phyloP scores from a whole-genome alignment of 1,140 invertebrate genomes.

The Drosophila subobscura region DNA sequence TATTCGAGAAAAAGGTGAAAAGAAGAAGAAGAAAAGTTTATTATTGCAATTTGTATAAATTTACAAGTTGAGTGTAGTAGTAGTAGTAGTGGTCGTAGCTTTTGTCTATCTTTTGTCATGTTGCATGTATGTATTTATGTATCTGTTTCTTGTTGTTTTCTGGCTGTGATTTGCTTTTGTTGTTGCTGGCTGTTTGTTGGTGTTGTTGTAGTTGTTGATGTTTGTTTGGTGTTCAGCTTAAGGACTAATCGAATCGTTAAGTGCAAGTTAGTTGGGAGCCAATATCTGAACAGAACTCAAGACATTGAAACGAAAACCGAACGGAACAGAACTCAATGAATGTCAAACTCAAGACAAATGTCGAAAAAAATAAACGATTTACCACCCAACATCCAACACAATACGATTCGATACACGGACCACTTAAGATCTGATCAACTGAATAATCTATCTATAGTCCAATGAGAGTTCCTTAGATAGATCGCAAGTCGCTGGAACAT shows the following conservation, averaged over 20 bases:
- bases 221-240: constrained; percentile 70
- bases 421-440: constrained; percentile 33
- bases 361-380: constrained; percentile 7
- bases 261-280: constrained; percentile 75
- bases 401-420: constrained; percentile 42
- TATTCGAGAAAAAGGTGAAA: constrained; percentile 79
- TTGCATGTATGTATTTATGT: constrained; percentile 30
- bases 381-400: constrained; percentile 50
- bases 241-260: constrained; percentile 72
- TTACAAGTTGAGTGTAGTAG: constrained; percentile 69
- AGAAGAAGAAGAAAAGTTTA: constrained; percentile 82
- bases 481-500: constrained; percentile 17
- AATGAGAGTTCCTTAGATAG: constrained; percentile 22
- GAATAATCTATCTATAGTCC: constrained; percentile 22
- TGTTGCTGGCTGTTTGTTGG: constrained; percentile 42
- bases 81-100: constrained; percentile 34
- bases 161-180: constrained; percentile 40
- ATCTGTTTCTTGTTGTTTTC: constrained; percentile 28
- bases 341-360: constrained; percentile 16
- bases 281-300: constrained; percentile 61
- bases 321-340: constrained; percentile 16
- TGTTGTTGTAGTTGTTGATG: constrained; percentile 43
- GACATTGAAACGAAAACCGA: constrained; percentile 19
- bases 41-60: constrained; percentile 82
- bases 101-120: constrained; percentile 26